Conservation (phyloP, 1,140 invertebrate species). For the Piezodorus guildinii region DNA sequence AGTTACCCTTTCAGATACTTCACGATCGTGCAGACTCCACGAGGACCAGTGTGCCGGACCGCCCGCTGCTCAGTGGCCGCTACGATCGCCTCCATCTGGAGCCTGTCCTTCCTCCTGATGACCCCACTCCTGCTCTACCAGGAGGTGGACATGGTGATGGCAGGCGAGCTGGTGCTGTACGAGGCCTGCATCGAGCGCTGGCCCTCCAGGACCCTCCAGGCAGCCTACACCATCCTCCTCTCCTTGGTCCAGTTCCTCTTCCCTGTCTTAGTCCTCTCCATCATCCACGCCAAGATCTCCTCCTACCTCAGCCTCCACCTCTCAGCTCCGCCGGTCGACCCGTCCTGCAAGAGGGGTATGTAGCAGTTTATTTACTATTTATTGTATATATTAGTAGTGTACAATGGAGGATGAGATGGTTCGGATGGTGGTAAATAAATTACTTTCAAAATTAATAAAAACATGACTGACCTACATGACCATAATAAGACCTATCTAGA, state of each 20-base stretch:
- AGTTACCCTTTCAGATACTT: constrained; percentile 33
- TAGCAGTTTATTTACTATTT: too few species aligned
- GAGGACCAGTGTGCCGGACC: constrained; percentile 28
- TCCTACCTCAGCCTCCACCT: constrained; percentile 33
- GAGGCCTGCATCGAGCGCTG: constrained; percentile 35
- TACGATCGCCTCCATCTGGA: constrained; percentile 41
- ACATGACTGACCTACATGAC: too few species aligned
- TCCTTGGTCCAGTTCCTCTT: constrained; percentile 42
- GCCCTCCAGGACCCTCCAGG: constrained; percentile 27
- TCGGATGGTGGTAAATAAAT: too few species aligned
- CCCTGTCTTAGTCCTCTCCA: constrained; percentile 40
- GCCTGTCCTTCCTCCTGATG: constrained; percentile 38
- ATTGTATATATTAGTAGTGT: too few species aligned
- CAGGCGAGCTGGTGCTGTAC: constrained; percentile 32
- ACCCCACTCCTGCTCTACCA: constrained; percentile 40
- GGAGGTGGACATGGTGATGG: constrained; percentile 33
- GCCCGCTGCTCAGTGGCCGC: constrained; percentile 29
- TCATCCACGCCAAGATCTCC: constrained; percentile 41
- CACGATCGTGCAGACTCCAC: constrained; percentile 39
- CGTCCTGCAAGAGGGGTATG: constrained; percentile 29
- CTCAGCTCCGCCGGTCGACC: constrained; percentile 25
- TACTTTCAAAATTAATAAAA: too few species aligned
- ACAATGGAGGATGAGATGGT: too few species aligned
- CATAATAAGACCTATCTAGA: too few species aligned
- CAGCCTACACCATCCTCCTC: constrained; percentile 37